These are phyloP conservation scores for Callospermophilus lateralis DNA, from an alignment of 2,113 vertebrate species.

Conservation along the genomic window DNA sequence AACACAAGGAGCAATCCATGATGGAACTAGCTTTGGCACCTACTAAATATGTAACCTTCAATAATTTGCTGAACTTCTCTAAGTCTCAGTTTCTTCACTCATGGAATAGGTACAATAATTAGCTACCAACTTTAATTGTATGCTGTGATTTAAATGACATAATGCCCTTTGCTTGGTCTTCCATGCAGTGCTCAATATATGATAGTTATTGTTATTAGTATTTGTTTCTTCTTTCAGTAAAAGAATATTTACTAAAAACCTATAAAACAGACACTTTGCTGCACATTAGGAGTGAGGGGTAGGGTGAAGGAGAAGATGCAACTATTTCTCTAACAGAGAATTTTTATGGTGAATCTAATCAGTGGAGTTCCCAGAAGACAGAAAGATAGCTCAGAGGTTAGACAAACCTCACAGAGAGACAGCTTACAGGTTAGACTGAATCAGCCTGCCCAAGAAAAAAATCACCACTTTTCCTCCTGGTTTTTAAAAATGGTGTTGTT, in stretches of 20 bases:
- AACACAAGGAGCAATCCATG: neutral
- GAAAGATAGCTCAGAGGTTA: neutral
- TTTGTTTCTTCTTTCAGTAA: neutral
- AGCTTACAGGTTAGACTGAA: neutral
- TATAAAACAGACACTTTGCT: neutral
- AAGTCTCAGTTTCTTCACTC: neutral
- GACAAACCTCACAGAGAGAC: neutral
- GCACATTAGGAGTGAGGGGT: neutral
- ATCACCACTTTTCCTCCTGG: neutral
- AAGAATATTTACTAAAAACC: slow-evolving; percentile 9
- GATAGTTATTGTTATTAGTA: neutral
- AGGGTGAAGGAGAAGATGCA: neutral
- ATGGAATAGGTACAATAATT: neutral
- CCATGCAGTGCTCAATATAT: neutral
- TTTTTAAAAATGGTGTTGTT: neutral
- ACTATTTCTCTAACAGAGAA: neutral
- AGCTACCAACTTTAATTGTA: neutral
- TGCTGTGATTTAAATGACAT: neutral
- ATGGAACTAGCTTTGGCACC: neutral
- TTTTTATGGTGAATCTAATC: neutral
- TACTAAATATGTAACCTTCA: neutral
- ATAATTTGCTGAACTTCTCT: neutral
- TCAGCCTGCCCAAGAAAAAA: neutral
- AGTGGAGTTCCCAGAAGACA: neutral
- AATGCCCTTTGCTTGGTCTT: neutral